Evolutionary conservation across 2,797 vertebrate genomes (phyloP), one percentile per base, ranked within the genome.

Genomic region (Jordanella pulchra): DNA sequence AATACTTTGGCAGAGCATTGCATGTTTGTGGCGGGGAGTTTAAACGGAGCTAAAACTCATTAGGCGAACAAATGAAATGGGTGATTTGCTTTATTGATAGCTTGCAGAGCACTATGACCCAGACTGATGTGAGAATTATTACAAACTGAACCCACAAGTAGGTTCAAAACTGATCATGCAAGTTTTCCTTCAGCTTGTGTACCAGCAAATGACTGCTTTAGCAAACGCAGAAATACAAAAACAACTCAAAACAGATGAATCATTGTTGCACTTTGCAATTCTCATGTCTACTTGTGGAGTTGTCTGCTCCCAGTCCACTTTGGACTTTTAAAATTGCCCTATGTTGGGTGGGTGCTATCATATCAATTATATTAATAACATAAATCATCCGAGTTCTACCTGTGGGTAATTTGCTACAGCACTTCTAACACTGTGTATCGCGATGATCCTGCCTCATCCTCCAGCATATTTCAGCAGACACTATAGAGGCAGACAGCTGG

Each of bases 401-500:
- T 84, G 85, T 79, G 78, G 71, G 79, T 71, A 69, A 7, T 53
- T 74, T 71, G 63, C 56, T 65, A 27, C 53, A 66, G n/a, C 3
- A 51, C 74, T 70, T 35, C 72, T 77, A 65, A n/a, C 71, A 72
- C 77, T 67, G 70, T 30, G 69, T 58, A 69, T 83, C 75, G 27
- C 45, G 65, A 76, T 48, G 66, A 79, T 76, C 67, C 80, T 65
- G 82, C 89, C 91, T 92, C 88, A 88, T 88, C 86, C 85, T 74
- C 76, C 81, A 68, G 72, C 79, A 82, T 78, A 81, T 91, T 87
- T 87, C 86, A 84, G 85, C 75, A 69, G 86, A 88, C 86, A 76
- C 86, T 84, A 91, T 82, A 55, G 87, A 89, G 73, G 87, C 78
- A 92, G 92, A 91, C 89, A 93, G 91, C 87, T 87, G 88, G 88